A percentile compares a stretch with the other conserved stretches of the same genome.
These are phyloP conservation scores for Protaetia brevitarsis DNA, from an alignment of 1,140 invertebrate species.

Conservation along the genomic window DNA sequence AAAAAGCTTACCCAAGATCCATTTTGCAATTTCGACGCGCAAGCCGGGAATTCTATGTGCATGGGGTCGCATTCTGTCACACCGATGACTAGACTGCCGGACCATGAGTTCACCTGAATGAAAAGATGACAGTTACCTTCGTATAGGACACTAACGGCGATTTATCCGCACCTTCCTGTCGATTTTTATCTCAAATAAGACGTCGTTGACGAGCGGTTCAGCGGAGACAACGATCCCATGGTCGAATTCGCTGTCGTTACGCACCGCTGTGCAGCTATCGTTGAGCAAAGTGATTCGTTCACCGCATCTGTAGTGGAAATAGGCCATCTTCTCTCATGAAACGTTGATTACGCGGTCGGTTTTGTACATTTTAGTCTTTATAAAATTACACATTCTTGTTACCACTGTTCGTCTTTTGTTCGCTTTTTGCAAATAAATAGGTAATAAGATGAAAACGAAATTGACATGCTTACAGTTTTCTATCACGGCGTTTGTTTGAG, in stretches of 20 bases:
- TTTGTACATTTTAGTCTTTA: not conserved
- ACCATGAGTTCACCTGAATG: slow-evolving; percentile 64
- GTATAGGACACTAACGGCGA: not conserved
- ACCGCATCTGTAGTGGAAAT: slow-evolving; percentile 79
- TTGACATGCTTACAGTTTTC: too few species aligned
- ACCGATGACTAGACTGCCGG: slow-evolving; percentile 89
- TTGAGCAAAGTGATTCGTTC: slow-evolving; percentile 76
- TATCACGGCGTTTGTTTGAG: too few species aligned
- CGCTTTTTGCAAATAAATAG: too few species aligned
- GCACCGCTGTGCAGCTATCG: slow-evolving; percentile 74
- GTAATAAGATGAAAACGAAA: too few species aligned
- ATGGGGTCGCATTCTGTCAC: slow-evolving; percentile 82
- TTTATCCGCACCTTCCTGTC: slow-evolving; percentile 73
- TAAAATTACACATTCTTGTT: too few species aligned
- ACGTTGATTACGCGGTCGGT: not conserved
- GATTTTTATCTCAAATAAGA: slow-evolving; percentile 84
- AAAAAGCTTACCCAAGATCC: slow-evolving; percentile 73
- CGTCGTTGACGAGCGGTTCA: slow-evolving; percentile 76
- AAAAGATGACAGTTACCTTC: slow-evolving; percentile 24
- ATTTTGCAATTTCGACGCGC: slow-evolving; percentile 77
- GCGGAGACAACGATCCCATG: slow-evolving; percentile 81
- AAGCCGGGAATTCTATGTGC: slow-evolving; percentile 74
- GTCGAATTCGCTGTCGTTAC: slow-evolving; percentile 78
- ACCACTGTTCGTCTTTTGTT: too few species aligned
- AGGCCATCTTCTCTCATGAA: slow-evolving; percentile 35